Evolutionary conservation across 1,140 invertebrate genomes (phyloP), one percentile per base, ranked within the genome.

Genomic region (Macrobrachium nipponense): DNA sequence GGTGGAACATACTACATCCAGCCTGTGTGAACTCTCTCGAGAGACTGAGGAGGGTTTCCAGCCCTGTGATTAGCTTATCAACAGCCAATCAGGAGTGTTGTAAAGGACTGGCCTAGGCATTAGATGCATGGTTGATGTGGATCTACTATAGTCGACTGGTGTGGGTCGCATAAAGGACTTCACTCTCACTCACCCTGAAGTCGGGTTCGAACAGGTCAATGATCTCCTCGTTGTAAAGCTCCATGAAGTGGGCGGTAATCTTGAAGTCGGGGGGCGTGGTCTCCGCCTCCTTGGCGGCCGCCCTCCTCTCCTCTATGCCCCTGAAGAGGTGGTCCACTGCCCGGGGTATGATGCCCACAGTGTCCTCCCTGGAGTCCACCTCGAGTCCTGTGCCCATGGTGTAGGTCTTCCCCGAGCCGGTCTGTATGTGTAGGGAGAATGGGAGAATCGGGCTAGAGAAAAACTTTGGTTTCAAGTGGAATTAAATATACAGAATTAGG

Each of bases 341-440:
- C 82, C 98, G 94, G 0, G 98, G 98, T 89, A 99, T 97, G 88
- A 99, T 98, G 5, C 98, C 98, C 77, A 94, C 92, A 87, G 95
- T 93, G 84, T 95, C 94, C 6, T 94, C 75, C 10, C 81, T 58
- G 11, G 68, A 59, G 17, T 89, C 88, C 5, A 97, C 93, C 89
- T 99, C 98, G 91, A 99, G 99, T 0, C 97, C 98, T 11, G 98
- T 99, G 27, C 98, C 98, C 98, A 99, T 99, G 0, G 98, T 98
- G 91, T 98, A 99, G 0, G 98, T 99, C 93, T 99, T 99, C 0
- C 98, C 98, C 27, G 96, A 97, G 0, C 97, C 97, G 72, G 97
- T 99, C 94, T 98, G 90, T 51, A 51, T 7, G 12, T 12, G 51
- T 51, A 7, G 5, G 12, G 51, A 51, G 51, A 51, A 51, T 51